phyloP scores from a whole-genome alignment of 2,113 vertebrate genomes.

The Regulus satrapa region DNA sequence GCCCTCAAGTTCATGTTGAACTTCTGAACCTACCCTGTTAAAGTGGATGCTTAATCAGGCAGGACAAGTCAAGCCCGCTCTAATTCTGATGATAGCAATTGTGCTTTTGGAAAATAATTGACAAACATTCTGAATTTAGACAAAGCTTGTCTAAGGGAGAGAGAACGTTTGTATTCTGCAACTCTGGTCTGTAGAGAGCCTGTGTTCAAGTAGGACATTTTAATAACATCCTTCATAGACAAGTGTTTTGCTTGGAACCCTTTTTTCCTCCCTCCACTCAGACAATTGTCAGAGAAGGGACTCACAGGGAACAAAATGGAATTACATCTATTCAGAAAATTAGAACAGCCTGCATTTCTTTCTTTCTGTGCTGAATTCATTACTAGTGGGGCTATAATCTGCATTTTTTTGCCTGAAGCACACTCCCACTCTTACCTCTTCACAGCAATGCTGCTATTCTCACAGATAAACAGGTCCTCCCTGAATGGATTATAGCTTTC shows the following conservation, averaged over 20 bases:
- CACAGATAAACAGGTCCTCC: constrained; percentile 19
- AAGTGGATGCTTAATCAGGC: constrained; percentile 46
- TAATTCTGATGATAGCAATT: constrained; percentile 60
- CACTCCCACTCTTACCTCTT: constrained; percentile 31
- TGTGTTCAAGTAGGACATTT: constrained; percentile 59
- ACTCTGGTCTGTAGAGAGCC: not conserved
- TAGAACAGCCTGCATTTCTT: constrained; percentile 1
- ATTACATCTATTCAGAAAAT: constrained; percentile 32
- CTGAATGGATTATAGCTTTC: not conserved
- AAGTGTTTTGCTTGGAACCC: constrained; percentile 53
- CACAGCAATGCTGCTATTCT: not conserved
- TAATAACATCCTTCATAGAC: constrained; percentile 46
- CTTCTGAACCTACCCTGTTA: constrained; percentile 1
- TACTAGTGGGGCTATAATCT: not conserved
- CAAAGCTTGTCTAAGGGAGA: constrained; percentile 1
- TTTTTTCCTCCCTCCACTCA: not conserved
- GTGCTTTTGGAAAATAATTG: constrained; percentile 59
- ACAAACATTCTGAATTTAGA: constrained; percentile 55
- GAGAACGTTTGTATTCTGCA: not conserved
- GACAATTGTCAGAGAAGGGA: constrained; percentile 23
- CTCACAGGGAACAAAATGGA: constrained; percentile 7
- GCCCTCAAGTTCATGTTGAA: constrained; percentile 13
- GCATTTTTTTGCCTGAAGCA: not conserved
- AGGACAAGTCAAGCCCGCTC: constrained; percentile 15
- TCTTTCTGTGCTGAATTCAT: constrained; percentile 21